Conservation (phyloP, 2,797 vertebrate genomes). For the Morelia viridis region DNA sequence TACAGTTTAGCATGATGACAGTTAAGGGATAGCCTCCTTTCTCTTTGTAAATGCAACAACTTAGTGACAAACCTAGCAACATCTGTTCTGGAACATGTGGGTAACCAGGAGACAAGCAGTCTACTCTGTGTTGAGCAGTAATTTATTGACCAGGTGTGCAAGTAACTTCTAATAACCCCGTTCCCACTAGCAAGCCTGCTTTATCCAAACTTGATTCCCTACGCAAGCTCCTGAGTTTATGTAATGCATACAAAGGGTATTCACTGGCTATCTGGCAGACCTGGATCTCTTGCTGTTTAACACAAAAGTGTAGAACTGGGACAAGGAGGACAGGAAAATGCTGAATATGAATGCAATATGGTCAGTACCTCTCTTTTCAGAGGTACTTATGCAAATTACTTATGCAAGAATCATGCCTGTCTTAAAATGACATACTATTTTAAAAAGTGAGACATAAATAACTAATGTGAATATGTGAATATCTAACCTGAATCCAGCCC, state of each 20-base stretch:
- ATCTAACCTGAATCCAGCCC: neutral
- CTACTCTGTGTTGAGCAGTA: neutral
- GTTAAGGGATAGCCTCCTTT: neutral
- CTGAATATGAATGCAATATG: neutral
- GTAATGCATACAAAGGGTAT: neutral
- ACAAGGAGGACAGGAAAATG: neutral
- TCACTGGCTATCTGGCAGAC: neutral
- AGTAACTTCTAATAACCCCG: neutral
- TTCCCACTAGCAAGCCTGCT: neutral
- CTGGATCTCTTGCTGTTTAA: neutral
- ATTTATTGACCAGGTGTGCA: neutral
- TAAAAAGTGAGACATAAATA: neutral
- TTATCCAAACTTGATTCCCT: neutral
- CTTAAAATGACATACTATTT: neutral
- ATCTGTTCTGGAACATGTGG: neutral
- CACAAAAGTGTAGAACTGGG: neutral
- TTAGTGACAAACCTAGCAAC: neutral
- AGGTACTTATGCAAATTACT: too few relatives aligned
- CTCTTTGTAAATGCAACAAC: conserved; percentile 2
- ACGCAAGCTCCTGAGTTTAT: neutral
- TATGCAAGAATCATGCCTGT: neutral
- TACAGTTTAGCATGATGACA: neutral
- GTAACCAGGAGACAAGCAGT: neutral
- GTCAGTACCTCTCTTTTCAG: neutral
- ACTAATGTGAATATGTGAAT: neutral